Evolutionary conservation across 2,797 vertebrate genomes (phyloP).

Genomic region (Astyanax mexicanus): DNA sequence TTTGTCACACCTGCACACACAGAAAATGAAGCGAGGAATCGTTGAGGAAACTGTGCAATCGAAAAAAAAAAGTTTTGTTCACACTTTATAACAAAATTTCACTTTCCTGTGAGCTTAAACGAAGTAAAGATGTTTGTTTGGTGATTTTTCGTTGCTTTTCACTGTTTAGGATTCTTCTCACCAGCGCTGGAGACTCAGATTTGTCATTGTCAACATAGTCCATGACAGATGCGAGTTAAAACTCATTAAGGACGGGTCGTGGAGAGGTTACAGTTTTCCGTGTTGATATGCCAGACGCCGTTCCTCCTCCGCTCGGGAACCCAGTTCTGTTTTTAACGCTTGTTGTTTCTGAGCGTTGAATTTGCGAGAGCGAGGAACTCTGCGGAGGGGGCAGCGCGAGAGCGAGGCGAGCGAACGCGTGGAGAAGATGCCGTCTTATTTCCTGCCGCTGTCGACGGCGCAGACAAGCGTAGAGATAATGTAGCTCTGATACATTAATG

Average conservation of each 20-base stretch:
- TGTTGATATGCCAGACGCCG: constrained; percentile 56
- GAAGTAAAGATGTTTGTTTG: constrained; percentile 26
- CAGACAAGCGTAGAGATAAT: constrained; percentile 71
- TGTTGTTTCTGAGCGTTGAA: constrained; percentile 38
- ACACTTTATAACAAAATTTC: not conserved
- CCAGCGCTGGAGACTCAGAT: constrained; percentile 35
- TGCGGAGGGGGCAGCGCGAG: constrained; percentile 13
- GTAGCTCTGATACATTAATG: constrained; percentile 75
- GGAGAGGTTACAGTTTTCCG: constrained; percentile 53
- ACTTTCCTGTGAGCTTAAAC: constrained; percentile 8
- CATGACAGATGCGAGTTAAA: constrained; percentile 61
- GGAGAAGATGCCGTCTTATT: constrained; percentile 57
- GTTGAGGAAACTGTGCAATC: too few species aligned
- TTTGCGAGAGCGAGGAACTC: constrained; percentile 42
- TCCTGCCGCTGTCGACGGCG: constrained; percentile 62
- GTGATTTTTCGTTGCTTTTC: not conserved
- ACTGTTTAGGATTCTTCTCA: constrained; percentile 56
- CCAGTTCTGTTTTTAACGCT: constrained; percentile 21
- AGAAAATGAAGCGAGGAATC: too few species aligned
- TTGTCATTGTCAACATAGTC: constrained; percentile 59
- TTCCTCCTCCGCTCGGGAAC: constrained; percentile 44
- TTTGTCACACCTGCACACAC: too few species aligned
- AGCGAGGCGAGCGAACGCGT: constrained; percentile 42
- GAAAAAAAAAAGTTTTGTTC: not conserved
- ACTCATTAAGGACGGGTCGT: constrained; percentile 62